These are phyloP conservation scores for Melanotaenia parkinsoni DNA, from an alignment of 2,797 vertebrate species.

Conservation along the genomic window DNA sequence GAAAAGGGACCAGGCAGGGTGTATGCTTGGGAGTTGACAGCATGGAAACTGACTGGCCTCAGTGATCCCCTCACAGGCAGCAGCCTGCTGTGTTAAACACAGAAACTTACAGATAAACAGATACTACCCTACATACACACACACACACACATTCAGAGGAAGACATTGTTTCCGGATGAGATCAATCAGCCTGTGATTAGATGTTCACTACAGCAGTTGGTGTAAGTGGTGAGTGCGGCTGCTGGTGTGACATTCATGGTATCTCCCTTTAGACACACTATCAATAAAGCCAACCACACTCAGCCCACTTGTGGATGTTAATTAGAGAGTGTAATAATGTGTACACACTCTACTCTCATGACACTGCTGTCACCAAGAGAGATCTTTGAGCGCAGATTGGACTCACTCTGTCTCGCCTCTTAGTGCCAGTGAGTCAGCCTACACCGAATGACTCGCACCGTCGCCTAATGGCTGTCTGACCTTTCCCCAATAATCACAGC, in stretches of 20 bases:
- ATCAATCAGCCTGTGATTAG: slow-evolving; percentile 64
- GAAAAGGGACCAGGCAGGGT: slow-evolving; percentile 39
- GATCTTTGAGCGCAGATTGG: neutral
- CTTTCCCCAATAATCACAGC: slow-evolving; percentile 19
- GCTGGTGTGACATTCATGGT: slow-evolving; percentile 19
- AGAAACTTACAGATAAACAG: slow-evolving; percentile 46
- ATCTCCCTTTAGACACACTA: slow-evolving; percentile 31
- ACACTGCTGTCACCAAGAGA: slow-evolving; percentile 38
- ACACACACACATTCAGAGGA: slow-evolving; percentile 35
- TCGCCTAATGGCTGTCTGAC: slow-evolving; percentile 26
- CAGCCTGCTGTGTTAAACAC: slow-evolving; percentile 64
- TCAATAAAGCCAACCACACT: slow-evolving; percentile 17
- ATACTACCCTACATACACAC: slow-evolving; percentile 31
- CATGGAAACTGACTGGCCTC: slow-evolving; percentile 76
- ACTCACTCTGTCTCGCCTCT: slow-evolving; percentile 41
- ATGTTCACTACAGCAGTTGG: slow-evolving; percentile 31
- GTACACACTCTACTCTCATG: slow-evolving; percentile 32
- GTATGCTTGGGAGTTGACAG: slow-evolving; percentile 70
- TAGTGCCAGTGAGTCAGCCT: slow-evolving; percentile 40
- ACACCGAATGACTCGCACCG: slow-evolving; percentile 37
- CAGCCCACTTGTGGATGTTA: slow-evolving; percentile 44
- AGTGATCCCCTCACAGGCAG: slow-evolving; percentile 64
- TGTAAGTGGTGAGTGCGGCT: slow-evolving; percentile 24
- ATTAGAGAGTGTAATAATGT: slow-evolving; percentile 48
- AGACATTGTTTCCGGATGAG: slow-evolving; percentile 74